These are phyloP conservation scores for Eupeodes corollae DNA, from an alignment of 1,140 invertebrate genomes.

Conservation along the genomic window DNA sequence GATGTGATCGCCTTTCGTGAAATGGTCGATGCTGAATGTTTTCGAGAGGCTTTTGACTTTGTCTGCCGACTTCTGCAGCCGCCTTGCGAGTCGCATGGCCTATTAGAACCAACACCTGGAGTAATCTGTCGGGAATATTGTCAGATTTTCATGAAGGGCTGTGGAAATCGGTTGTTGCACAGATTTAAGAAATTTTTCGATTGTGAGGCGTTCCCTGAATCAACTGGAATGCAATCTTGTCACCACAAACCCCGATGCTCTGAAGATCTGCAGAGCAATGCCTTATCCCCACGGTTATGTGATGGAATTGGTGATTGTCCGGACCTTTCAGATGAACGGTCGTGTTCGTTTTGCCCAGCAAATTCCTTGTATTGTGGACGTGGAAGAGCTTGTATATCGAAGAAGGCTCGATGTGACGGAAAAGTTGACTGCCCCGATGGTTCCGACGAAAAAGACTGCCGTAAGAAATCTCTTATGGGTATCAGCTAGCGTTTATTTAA, in stretches of 20 bases:
- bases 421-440: conserved; percentile 72
- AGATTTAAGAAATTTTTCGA: conserved; percentile 60
- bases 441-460: conserved; percentile 72
- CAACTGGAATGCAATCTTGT: conserved; percentile 58
- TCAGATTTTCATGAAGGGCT: conserved; percentile 70
- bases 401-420: conserved; percentile 64
- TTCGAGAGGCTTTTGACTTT: conserved; percentile 70
- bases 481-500: not conserved
- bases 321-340: conserved; percentile 67
- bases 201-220: conserved; percentile 70
- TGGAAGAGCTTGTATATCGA: conserved; percentile 59
- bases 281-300: conserved; percentile 62
- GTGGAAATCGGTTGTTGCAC: conserved; percentile 58
- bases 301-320: conserved; percentile 78
- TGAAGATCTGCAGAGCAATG: conserved; percentile 54
- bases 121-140: conserved; percentile 73
- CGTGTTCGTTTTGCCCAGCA: conserved; percentile 62
- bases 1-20: conserved; percentile 76
- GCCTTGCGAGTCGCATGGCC: conserved; percentile 44
- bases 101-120: conserved; percentile 23
- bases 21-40: conserved; percentile 78
- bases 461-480: conserved; percentile 52
- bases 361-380: conserved; percentile 64
- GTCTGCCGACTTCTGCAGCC: conserved; percentile 77
- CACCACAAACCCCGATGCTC: conserved; percentile 65